These are phyloP conservation scores for Hydrolagus affinis DNA, from an alignment of 2,113 vertebrate species.

Conservation along the genomic window DNA sequence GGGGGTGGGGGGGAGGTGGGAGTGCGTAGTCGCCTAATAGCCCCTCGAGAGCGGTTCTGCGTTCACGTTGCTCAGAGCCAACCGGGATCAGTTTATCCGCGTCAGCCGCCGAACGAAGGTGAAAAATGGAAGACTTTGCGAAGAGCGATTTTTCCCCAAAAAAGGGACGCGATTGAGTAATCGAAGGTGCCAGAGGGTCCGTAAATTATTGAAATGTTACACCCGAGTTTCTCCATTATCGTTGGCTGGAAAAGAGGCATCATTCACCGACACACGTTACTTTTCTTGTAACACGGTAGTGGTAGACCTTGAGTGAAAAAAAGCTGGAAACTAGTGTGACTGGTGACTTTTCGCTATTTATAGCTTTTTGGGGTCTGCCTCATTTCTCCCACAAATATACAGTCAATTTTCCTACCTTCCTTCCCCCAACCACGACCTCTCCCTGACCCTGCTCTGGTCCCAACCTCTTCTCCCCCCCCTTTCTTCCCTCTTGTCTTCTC, in stretches of 20 bases:
- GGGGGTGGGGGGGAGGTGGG: too few species aligned
- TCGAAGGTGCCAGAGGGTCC: conserved; percentile 3
- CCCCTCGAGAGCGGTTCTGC: conserved; percentile 36
- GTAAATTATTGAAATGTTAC: conserved; percentile 7
- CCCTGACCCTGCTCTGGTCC: too few species aligned
- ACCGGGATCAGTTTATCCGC: too few species aligned
- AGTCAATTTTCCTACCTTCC: too few species aligned
- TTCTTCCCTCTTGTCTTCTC: too few species aligned
- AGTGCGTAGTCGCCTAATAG: too few species aligned
- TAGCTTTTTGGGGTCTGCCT: too few species aligned
- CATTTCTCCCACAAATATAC: too few species aligned
- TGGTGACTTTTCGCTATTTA: neutral
- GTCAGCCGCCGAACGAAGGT: conserved; percentile 38
- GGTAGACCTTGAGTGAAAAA: neutral
- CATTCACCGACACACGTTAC: neutral
- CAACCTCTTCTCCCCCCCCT: too few species aligned
- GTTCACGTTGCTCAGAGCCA: too few species aligned
- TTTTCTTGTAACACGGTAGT: neutral
- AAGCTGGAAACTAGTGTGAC: neutral
- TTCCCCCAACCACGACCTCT: too few species aligned
- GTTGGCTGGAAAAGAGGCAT: neutral
- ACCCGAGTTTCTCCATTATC: neutral
- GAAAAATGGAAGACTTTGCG: conserved; percentile 30
- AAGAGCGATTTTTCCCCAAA: too few species aligned
- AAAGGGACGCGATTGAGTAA: neutral